Percentiles rank a stretch among this genome's conserved stretches.
Evolutionary conservation across 2,888 invertebrate genomes (phyloP).

Genomic region (Heliconius ismenius): DNA sequence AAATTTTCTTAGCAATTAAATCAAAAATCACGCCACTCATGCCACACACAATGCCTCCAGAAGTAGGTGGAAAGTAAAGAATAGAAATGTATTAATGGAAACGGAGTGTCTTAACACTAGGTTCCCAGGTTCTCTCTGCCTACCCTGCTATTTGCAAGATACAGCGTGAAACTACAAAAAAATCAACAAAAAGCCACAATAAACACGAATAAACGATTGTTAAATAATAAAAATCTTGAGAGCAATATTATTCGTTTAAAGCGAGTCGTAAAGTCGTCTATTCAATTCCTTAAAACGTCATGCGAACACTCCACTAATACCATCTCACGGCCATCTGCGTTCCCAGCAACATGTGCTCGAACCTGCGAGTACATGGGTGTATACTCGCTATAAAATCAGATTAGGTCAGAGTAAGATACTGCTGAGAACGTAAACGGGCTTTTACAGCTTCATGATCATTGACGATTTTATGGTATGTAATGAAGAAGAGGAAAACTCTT

Average conservation of each 20-base stretch:
- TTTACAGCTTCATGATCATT: slow-evolving; percentile 36
- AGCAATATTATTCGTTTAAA: slow-evolving; percentile 7
- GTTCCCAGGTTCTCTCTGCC: too few species aligned
- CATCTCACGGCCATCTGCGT: slow-evolving; percentile 46
- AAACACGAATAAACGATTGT: neutral
- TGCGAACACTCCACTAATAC: slow-evolving; percentile 56
- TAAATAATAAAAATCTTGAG: neutral
- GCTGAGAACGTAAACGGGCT: slow-evolving; percentile 32
- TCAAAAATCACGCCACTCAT: too few species aligned
- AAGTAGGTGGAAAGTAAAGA: too few species aligned
- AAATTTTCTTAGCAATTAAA: too few species aligned
- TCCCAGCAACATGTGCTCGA: slow-evolving; percentile 43
- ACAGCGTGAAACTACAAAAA: too few species aligned
- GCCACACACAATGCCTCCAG: too few species aligned
- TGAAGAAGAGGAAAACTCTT: slow-evolving; percentile 14
- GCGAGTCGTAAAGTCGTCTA: slow-evolving; percentile 13
- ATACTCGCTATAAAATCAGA: slow-evolving; percentile 43
- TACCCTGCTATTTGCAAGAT: too few species aligned
- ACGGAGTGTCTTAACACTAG: too few species aligned
- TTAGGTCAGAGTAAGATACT: slow-evolving; percentile 34
- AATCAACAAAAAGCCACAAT: neutral
- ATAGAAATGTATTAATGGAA: too few species aligned
- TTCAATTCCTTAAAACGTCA: slow-evolving; percentile 25
- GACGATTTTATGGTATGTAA: slow-evolving; percentile 35
- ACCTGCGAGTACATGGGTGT: slow-evolving; percentile 24